phyloP scores from a whole-genome alignment of 2,888 invertebrate species.

The Halictus quadricinctus region DNA sequence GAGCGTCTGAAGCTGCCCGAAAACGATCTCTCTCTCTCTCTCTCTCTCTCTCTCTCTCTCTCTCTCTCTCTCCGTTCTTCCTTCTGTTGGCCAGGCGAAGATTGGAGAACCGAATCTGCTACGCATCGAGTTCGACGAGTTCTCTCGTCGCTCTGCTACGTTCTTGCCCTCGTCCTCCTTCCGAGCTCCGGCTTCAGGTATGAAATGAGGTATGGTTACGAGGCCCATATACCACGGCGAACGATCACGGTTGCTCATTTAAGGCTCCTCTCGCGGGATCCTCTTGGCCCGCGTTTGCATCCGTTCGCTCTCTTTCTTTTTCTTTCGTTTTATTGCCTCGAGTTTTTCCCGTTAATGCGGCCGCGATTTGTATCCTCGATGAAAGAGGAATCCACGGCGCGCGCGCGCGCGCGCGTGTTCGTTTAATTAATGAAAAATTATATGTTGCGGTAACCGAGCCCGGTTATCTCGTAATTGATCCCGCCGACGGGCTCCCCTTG shows the following conservation, averaged over 20 bases:
- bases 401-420: not conserved
- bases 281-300: conserved; percentile 42
- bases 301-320: not conserved
- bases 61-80: not conserved
- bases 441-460: conserved; percentile 21
- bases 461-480: conserved; percentile 21
- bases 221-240: conserved; percentile 70
- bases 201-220: conserved; percentile 79
- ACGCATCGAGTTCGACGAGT: conserved; percentile 77
- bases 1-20: conserved; percentile 82
- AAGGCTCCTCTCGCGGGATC: conserved; percentile 23
- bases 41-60: too few species aligned
- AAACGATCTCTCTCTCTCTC: conserved; percentile 42
- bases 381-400: not conserved
- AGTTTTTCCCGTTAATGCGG: not conserved
- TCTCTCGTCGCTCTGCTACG: conserved; percentile 51
- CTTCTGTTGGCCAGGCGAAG: conserved; percentile 58
- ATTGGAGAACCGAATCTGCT: conserved; percentile 81
- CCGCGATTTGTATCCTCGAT: conserved; percentile 3
- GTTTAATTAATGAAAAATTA: conserved; percentile 17
- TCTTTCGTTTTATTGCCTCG: not conserved
- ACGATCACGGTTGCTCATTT: conserved; percentile 36
- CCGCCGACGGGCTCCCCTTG: not conserved
- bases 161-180: conserved; percentile 47
- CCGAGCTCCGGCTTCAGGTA: conserved; percentile 65